Base-by-base conservation (phyloP, 1,140 invertebrate genomes). In the Pseudoatta argentina region DNA sequence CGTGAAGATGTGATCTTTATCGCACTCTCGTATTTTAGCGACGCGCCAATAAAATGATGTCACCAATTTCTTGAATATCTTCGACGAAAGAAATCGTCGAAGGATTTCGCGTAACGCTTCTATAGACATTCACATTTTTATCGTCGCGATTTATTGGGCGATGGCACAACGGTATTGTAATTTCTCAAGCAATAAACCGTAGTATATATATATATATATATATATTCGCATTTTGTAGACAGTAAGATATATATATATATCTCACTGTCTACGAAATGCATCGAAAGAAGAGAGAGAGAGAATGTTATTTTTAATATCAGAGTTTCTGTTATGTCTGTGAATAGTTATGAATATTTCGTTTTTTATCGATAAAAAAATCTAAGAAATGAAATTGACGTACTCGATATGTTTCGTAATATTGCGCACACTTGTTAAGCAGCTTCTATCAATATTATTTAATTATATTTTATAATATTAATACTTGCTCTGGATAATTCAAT, bases 121-220 rank as follows among this genome's bases (percentile, higher is more conserved):
- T 51, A 61, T 55, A 57, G 69, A 73, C 69, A 83, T 82, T 82
- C 55, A 48, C 67, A 82, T 63, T 83, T 83, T 83, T 71, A 82
- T 61, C 67, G 39, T 61, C 69, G 55, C 55, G 39, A 83, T 83
- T 83, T 83, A 83, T 83, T 75, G 79, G 3, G n/a, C 39, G 79
- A 82, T 21, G 18, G 24, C 69, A 55, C 69, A 61, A 61, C 55
- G n/a, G 39, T 48, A n/a, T 59, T 83, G 8, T 73, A 75, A 83
- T 83, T 83, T 73, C 79, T 73, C 79, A 61, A 75, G 39, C 72
- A 83, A 75, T 75, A 83, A 83, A 63, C n/a, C n/a, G n/a, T n/a
- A n/a, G n/a, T n/a, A n/a, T n/a, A n/a, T n/a, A n/a, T n/a, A n/a
- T n/a, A n/a, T n/a, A n/a, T n/a, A n/a, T n/a, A n/a, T n/a, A n/a